Base-by-base conservation (phyloP, 2,797 vertebrate species). In the Fistularia tabacaria region DNA sequence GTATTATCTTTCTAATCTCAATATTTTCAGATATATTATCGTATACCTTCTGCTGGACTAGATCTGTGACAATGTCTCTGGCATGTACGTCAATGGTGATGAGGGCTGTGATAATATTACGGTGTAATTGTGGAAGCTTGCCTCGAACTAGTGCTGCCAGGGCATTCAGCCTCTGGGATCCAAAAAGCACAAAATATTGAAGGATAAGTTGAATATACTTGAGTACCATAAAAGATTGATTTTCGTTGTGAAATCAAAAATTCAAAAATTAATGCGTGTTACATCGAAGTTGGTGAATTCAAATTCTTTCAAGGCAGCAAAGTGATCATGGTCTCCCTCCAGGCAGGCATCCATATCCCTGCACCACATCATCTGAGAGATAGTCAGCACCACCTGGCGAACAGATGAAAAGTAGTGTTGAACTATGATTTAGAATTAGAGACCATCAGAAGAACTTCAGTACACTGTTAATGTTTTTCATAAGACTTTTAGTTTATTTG, bases 341-440 rank as follows among this genome's bases (percentile, higher is more conserved):
- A 96, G 77, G 67, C 90, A 91, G 58, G 85, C 78, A 0, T 93
- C 91, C 78, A 94, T 76, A 58, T 94, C 93, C 13, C 86, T 89
- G 69, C 92, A 93, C 93, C 93, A 95, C 93, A 94, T 94, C 55
- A 94, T 74, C 73, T 95, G 94, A 46, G 93, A 93, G 81, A 94
- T 73, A 6, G 92, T 95, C 71, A 96, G 82, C 78, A 95, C 91
- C 70, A 95, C 92, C 94, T 95, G 52, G 51, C 79, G 66, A 71
- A 67, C 7, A 69, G 13, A 59, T 9, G 41, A 44, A 53, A 25
- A 6, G 3, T 8, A 36, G 9, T 25, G 2, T 25, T 5, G 5
- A 25, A 25, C 25, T 25, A 25, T 25, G 5, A 25, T 25, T 25
- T 25, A 25, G 25, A 25, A 25, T 25, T 25, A 25, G 25, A 25